phyloP scores from a whole-genome alignment of 2,888 invertebrate species.

The Operophtera brumata region DNA sequence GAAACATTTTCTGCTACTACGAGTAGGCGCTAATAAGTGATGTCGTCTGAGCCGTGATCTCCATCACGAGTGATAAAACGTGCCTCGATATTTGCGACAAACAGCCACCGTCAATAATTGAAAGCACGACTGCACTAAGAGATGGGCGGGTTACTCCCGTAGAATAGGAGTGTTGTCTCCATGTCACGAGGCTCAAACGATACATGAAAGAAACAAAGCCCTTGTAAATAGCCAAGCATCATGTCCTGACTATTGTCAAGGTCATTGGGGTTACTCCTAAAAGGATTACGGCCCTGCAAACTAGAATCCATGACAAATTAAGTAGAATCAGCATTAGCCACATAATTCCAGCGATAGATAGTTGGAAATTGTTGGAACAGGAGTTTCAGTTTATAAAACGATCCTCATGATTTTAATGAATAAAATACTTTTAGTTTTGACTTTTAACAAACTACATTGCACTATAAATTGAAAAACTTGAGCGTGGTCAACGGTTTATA shows the following conservation, averaged over 20 bases:
- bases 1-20: no score
- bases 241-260: neutral
- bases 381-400: no score
- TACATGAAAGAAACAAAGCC: neutral
- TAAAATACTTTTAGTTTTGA: no score
- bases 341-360: no score
- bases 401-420: no score
- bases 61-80: conserved; percentile 13
- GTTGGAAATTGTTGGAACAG: no score
- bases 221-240: neutral
- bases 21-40: neutral
- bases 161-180: conserved; percentile 4
- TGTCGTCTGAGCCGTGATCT: conserved; percentile 12
- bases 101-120: conserved; percentile 13
- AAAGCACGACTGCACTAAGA: conserved; percentile 15
- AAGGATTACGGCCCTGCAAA: no score
- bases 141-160: conserved; percentile 1
- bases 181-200: conserved; percentile 12
- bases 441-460: no score
- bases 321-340: no score
- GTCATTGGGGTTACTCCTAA: neutral
- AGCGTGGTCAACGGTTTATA: no score
- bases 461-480: no score
- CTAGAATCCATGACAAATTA: no score
- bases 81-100: conserved; percentile 15